Conservation (phyloP, 1,140 invertebrate genomes). For the Dreissena rostriformis region DNA sequence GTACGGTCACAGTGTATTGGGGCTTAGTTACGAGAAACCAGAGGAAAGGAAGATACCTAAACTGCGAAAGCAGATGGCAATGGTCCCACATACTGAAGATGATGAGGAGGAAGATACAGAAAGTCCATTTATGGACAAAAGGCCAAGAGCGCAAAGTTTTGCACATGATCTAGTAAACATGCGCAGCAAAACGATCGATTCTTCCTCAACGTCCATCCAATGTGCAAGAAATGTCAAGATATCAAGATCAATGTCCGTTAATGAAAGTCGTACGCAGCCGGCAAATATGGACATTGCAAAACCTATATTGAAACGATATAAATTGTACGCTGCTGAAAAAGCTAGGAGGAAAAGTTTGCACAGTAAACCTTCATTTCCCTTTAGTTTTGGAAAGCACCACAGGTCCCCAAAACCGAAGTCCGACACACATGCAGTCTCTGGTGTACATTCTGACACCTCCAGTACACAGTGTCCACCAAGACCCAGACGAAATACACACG, state of each 20-base stretch:
- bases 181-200: conserved; percentile 35
- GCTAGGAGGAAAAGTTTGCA: conserved; percentile 8
- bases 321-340: conserved; percentile 34
- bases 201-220: conserved; percentile 13
- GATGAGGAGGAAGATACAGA: background rate
- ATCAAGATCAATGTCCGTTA: conserved; percentile 34
- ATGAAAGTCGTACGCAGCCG: conserved; percentile 27
- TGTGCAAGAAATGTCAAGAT: background rate
- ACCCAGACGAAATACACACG: conserved; percentile 33
- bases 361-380: background rate
- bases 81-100: background rate
- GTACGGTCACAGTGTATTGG: background rate
- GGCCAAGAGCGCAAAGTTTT: conserved; percentile 43
- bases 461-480: conserved; percentile 18
- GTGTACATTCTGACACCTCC: conserved; percentile 24
- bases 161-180: conserved; percentile 29
- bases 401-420: conserved; percentile 10
- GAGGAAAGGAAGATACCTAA: background rate
- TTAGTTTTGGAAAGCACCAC: conserved; percentile 12
- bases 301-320: conserved; percentile 27
- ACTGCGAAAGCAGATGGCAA: background rate
- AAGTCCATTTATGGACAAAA: background rate
- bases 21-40: conserved; percentile 8
- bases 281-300: conserved; percentile 37
- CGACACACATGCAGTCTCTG: background rate